Evolutionary conservation across 30 jellyfish, hydroid and myxozoan genomes (phyloP).

Genomic region (Turritopsis rubra): DNA sequence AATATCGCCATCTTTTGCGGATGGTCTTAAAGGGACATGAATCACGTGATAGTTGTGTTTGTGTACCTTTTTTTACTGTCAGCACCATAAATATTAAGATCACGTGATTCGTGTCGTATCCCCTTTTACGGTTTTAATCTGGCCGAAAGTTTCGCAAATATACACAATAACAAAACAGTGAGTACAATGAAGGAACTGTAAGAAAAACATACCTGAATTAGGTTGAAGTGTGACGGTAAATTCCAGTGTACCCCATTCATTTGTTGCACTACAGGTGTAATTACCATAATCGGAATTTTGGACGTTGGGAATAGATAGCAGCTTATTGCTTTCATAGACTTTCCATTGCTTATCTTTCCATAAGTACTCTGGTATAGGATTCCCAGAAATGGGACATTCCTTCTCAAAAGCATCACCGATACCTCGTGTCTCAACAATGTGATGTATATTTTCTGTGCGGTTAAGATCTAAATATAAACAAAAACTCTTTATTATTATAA

Average conservation of each 20-base stretch:
- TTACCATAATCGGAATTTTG: not conserved
- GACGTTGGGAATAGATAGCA: not conserved
- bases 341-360: not conserved
- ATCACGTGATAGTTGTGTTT: no score
- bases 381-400: not conserved
- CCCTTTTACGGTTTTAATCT: no score
- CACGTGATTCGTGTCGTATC: no score
- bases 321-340: not conserved
- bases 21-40: no score
- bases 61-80: no score
- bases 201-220: not conserved
- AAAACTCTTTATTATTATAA: no score
- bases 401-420: not conserved
- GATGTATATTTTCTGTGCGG: not conserved
- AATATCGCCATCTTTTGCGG: no score
- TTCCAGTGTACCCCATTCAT: not conserved
- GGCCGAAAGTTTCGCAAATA: no score
- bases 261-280: not conserved
- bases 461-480: not conserved
- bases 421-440: not conserved
- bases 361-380: not conserved
- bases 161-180: no score
- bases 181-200: no score
- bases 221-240: not conserved
- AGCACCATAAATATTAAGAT: no score